These are phyloP conservation scores for Notothenia rossii DNA, from an alignment of 2,113 vertebrate genomes.

Conservation along the genomic window DNA sequence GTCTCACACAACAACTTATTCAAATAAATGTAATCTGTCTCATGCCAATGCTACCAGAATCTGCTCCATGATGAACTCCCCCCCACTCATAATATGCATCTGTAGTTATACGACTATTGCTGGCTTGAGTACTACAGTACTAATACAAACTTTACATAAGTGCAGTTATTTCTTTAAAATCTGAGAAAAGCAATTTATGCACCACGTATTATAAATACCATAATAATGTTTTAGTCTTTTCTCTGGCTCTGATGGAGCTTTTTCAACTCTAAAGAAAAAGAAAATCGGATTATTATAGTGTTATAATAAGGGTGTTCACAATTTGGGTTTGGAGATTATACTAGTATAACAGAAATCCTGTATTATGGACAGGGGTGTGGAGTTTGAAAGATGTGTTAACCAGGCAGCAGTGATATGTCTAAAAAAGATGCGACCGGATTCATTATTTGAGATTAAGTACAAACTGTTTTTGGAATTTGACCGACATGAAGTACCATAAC, in stretches of 20 bases:
- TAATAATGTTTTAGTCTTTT: neutral
- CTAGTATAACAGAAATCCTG: neutral
- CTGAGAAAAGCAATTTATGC: neutral
- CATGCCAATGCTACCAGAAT: neutral
- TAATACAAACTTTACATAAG: neutral
- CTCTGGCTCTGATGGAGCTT: neutral
- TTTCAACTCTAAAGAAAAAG: neutral
- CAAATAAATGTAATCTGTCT: slow-evolving; percentile 2
- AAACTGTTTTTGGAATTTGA: neutral
- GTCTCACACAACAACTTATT: slow-evolving; percentile 66
- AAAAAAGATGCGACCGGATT: neutral
- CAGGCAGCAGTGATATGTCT: neutral
- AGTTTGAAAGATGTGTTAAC: neutral
- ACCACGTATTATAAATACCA: neutral
- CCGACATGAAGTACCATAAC: neutral
- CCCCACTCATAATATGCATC: slow-evolving; percentile 7
- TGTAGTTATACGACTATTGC: neutral
- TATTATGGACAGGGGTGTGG: neutral
- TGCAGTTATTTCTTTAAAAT: too few relatives aligned
- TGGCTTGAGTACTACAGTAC: neutral
- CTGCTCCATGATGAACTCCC: slow-evolving; percentile 21
- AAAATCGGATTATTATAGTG: neutral
- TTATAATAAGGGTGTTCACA: neutral
- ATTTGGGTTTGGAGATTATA: neutral
- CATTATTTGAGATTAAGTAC: neutral